Conservation (phyloP, 2,797 vertebrate genomes). For the Sebastolobus alascanus region DNA sequence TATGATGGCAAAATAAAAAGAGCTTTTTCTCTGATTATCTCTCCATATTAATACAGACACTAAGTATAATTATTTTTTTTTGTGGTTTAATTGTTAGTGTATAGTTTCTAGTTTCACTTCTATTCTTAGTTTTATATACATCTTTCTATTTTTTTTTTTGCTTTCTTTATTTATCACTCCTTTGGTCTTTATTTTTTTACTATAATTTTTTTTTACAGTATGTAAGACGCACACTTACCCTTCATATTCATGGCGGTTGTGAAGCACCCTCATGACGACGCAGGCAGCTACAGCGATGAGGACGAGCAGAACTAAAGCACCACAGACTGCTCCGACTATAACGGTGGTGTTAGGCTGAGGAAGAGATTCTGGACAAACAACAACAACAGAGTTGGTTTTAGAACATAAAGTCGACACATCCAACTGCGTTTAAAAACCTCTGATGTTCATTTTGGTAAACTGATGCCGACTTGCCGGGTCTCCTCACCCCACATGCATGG, state of each 20-base stretch:
- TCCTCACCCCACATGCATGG: not conserved
- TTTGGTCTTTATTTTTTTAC: too few species aligned
- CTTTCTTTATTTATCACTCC: too few species aligned
- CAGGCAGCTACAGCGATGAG: constrained; percentile 87
- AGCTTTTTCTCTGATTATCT: too few species aligned
- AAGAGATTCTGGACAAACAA: constrained; percentile 84
- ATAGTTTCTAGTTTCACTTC: too few species aligned
- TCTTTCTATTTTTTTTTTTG: too few species aligned
- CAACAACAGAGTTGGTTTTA: not conserved
- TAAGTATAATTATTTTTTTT: too few species aligned
- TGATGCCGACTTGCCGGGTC: not conserved
- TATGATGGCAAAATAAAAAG: too few species aligned
- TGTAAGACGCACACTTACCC: constrained; percentile 86
- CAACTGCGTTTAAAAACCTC: not conserved
- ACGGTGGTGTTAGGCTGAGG: constrained; percentile 85
- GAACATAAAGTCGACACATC: not conserved
- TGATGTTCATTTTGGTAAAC: not conserved
- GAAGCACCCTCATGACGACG: constrained; percentile 88
- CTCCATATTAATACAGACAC: too few species aligned
- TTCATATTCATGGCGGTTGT: constrained; percentile 89
- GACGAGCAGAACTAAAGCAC: constrained; percentile 86
- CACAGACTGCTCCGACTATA: constrained; percentile 89
- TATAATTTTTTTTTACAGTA: too few species aligned
- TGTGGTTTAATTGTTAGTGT: too few species aligned
- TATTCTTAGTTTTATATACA: too few species aligned